Base-by-base conservation (phyloP, 2,888 invertebrate genomes). In the Odontocolon sp. region DNA sequence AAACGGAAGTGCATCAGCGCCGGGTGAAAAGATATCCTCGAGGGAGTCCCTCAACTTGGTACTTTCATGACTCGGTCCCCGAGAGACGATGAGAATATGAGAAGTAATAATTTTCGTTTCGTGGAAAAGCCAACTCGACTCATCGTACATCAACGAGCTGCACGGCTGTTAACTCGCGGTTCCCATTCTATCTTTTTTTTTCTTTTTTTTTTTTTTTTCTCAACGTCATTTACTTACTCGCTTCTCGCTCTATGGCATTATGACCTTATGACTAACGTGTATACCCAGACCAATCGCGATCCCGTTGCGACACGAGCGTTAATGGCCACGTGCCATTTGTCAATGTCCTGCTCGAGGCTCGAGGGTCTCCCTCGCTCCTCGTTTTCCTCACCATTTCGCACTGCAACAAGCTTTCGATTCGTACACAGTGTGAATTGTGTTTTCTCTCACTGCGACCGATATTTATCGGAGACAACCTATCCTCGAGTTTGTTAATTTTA, bases 241-340 rank as follows among this genome's bases (percentile, higher is more conserved):
- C 47, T 36, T 16, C 47, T 28, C 40, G 33, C 38, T 42, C 11
- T 54, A 40, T 72, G 57, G 57, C 72, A 72, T 52, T 61, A 42
- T 61, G 67, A 73, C 67, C 73, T 73, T 59, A 59, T 59, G 66
- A 67, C 59, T 54, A 52, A 40, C 52, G 59, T 26, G 63, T 40
- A 42, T 59, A 67, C 67, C 67, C 16, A 52, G 54, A 21, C 59
- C 59, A 61, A 61, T 73, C 52, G 59, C 73, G 45, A 67, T 73
- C 59, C 59, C 59, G 67, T 73, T 61, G 59, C 59, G 45, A 67
- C 67, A 45, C 52, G 66, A 67, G 59, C 54, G 59, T 61, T 61
- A 59, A 73, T 59, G 42, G 59, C 66, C 66, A 72, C 66, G 72
- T 72, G 66, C 66, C 66, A 66, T 66, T 72, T 72, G 50, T 72